phyloP scores from a whole-genome alignment of 2,797 vertebrate species.

The Ciconia nigra region DNA sequence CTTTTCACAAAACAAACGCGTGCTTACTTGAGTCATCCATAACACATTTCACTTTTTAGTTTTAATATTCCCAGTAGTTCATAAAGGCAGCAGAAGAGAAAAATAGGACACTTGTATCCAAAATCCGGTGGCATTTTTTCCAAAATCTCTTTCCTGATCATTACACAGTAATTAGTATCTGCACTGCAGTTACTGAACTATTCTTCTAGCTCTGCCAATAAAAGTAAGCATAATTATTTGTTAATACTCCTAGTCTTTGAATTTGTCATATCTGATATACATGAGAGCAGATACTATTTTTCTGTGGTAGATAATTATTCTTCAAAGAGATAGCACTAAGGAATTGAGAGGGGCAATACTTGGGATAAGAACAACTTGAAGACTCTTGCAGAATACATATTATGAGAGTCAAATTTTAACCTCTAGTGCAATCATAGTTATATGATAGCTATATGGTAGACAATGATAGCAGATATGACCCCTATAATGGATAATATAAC shows the following conservation, averaged over 20 bases:
- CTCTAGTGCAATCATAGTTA: background rate
- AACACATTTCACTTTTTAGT: slow-evolving; percentile 27
- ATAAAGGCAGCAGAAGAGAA: background rate
- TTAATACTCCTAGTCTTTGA: background rate
- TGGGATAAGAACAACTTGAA: background rate
- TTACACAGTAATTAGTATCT: background rate
- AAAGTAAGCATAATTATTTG: background rate
- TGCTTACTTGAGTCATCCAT: slow-evolving; percentile 1
- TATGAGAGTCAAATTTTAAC: background rate
- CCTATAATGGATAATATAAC: background rate
- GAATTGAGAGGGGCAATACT: background rate
- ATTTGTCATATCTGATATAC: background rate
- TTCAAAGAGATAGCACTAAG: background rate
- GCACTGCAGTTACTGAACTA: background rate
- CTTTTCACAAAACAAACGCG: slow-evolving; percentile 61
- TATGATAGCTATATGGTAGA: background rate
- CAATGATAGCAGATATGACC: background rate
- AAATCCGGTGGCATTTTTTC: background rate
- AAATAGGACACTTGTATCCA: background rate
- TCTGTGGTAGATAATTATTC: background rate
- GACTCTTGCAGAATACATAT: background rate
- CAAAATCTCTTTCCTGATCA: background rate
- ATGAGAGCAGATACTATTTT: background rate
- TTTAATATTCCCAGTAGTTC: background rate
- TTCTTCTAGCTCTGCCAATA: background rate